Evolutionary conservation across 92 coral and sea anemone genomes (phyloP), one percentile per base, ranked within the genome.

Genomic region (Porites evermanni): DNA sequence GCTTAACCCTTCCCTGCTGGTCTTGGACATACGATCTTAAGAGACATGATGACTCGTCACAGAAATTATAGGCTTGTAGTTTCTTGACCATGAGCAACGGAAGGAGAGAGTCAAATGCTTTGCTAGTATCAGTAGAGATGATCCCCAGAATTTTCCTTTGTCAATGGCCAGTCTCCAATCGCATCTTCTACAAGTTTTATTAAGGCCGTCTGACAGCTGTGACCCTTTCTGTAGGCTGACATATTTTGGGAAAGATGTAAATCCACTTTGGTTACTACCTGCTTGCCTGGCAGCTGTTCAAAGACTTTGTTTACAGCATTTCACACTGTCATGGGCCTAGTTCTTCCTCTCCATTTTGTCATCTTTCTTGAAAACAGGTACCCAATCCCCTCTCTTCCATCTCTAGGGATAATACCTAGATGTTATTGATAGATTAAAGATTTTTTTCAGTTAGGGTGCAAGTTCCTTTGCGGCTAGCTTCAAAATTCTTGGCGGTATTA

Each of bases 61-160:
- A 79, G 65, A 85, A 26, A 63, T 59, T 71, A 77, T 84, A 76
- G 54, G 89, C 89, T 77, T 61, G 69, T 11, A 85, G 75, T 65
- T 85, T 85, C 53, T 8, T 56, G 56, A 79, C 58, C 61, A 65
- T 77, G 16, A 64, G 75, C 64, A 8, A 47, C 10, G 12, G 86
- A 19, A 32, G 69, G 23, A 85, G 44, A 67, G 59, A 58, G 61
- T 77, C 47, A 38, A 38, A 38, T 4, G 47, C 47, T 38, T 38
- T 38, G 47, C 47, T 38, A 38, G 7, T 38, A 4, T 38, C 47
- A 38, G 47, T 4, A 38, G 47, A 38, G 47, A 38, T 38, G 6
- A 38, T 4, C 12, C 82, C 82, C 61, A 72, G 69, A 82, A 19
- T 32, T 72, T 70, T 19, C 68, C 64, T 67, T 72, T 82, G 67